Base-by-base conservation (phyloP, 2,888 invertebrate species). In the Drosophila koepferae region DNA sequence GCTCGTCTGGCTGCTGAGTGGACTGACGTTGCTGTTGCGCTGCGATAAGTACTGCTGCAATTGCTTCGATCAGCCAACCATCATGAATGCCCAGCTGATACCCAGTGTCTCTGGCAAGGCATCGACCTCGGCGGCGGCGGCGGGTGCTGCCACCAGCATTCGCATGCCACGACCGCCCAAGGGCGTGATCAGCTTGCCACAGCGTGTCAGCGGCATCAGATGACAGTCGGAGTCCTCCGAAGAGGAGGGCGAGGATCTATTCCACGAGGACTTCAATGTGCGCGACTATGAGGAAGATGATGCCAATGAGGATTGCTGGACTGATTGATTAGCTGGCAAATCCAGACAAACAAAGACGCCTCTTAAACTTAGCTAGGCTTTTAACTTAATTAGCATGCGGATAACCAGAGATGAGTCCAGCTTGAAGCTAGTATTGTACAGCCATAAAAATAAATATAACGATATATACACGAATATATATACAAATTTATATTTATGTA, bases 161-260 rank as follows among this genome's bases (percentile, higher is more conserved):
- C 91, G 93, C 38, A 90, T 93, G 80, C 92, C 86, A 8, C 77
- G 91, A 7, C 91, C 92, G 40, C 92, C 92, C 8, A 92, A 91
- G 69, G 86, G 90, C 34, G 81, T 91, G 55, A 80, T 92, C 46
- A 86, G 91, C 10, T 79, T 92, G 74, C 90, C 92, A 34, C 91
- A 91, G 18, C 89, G 85, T 4, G 72, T 92, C 12, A 85, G 81
- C 62, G 81, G 80, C 1, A 72, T 89, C n/a, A 93, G 93, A 91
- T 93, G 93, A 93, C 93, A 93, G 64, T 91, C 91, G 18, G 92
- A 93, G 77, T 92, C 92, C 86, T 93, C 93, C 60, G 92, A 91
- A 55, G 92, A 92, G 49, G 93, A 92, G 76, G 92, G 92, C 81
- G 93, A 92, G 58, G 91, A 93, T 70, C 82, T 92, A 60, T 91